Conservation (phyloP, 2,888 invertebrate genomes). For the Agriotes lineatus region DNA sequence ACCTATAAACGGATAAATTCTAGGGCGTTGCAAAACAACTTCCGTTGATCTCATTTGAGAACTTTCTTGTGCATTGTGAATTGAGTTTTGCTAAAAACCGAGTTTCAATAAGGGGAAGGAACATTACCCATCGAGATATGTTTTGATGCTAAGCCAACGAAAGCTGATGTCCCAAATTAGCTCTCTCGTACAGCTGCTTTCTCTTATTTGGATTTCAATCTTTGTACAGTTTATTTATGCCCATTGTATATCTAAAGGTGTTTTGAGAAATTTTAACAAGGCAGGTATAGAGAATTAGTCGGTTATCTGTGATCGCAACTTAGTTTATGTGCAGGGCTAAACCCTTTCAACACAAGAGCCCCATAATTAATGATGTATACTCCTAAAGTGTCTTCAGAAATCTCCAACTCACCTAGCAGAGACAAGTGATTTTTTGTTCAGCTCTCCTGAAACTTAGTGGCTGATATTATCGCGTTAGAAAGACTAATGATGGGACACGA, state of each 20-base stretch:
- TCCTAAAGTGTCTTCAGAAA: slow-evolving; percentile 45
- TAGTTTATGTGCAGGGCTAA: slow-evolving; percentile 42
- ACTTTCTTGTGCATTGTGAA: too few relatives aligned
- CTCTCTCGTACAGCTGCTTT: slow-evolving; percentile 12
- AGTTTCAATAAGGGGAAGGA: too few relatives aligned
- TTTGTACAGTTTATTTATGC: slow-evolving; percentile 25
- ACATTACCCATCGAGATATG: too few relatives aligned
- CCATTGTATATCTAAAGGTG: slow-evolving; percentile 38
- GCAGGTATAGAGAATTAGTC: slow-evolving; percentile 42
- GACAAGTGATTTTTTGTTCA: slow-evolving; percentile 44
- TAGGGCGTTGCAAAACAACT: too few relatives aligned
- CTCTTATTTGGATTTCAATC: slow-evolving; percentile 24
- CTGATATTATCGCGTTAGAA: slow-evolving; percentile 58
- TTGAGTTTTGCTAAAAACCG: too few relatives aligned
- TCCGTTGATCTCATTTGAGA: too few relatives aligned
- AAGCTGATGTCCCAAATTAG: background rate
- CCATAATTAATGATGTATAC: slow-evolving; percentile 48
- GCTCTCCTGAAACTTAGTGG: slow-evolving; percentile 38
- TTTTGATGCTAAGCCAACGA: too few relatives aligned
- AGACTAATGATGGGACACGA: slow-evolving; percentile 60
- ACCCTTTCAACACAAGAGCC: slow-evolving; percentile 47
- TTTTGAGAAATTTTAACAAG: slow-evolving; percentile 43
- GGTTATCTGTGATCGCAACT: slow-evolving; percentile 41
- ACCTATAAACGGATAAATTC: too few relatives aligned
- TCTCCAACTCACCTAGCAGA: slow-evolving; percentile 32